Evolutionary conservation across 1,140 invertebrate genomes (phyloP), one percentile per base, ranked within the genome.

Genomic region (Notospermus geniculatus): DNA sequence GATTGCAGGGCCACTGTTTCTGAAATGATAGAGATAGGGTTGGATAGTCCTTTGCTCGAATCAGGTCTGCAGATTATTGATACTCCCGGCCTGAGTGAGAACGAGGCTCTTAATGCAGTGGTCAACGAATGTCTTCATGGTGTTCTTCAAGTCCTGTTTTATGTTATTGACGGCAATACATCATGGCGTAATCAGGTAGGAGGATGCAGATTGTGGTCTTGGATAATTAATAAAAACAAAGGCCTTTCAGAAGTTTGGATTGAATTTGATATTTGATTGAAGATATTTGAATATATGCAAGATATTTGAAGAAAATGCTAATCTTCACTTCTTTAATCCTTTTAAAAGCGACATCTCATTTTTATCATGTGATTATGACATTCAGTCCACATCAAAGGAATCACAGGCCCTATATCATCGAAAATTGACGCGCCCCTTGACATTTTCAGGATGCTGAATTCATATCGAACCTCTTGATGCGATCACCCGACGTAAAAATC

Each of bases 21-120:
- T 25, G 28, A 28, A 11, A 54, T 29, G 19, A 25, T 59, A 2
- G 39, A 59, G 30, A 39, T 43, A 28, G 58, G 58, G n/a, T 45
- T 59, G 17, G 7, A 59, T 5, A 52, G 28, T 55, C 15, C 45
- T 9, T 54, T 59, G 22, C 41, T 59, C 13, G 28, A 25, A 59
- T 19, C 13, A n/a, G 58, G 58, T 25, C 23, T 59, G 22, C 30
- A 59, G 15, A 59, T 59, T 17, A 59, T 59, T 19, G 58, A 59
- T 32, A 52, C 58, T 22, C 58, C 58, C 2, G 58, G 58, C 9
- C 30, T 59, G 58, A 59, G 53, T 55, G 58, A 59, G 30, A 59
- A 59, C 30, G 45, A 22, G 9, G 29, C 46, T 23, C 19, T 59
- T 2, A 30, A 59, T 43, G 29, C 22, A 28, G 15, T 52, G 25